Conservation (phyloP, 1,140 invertebrate species). For the Ruditapes philippinarum region DNA sequence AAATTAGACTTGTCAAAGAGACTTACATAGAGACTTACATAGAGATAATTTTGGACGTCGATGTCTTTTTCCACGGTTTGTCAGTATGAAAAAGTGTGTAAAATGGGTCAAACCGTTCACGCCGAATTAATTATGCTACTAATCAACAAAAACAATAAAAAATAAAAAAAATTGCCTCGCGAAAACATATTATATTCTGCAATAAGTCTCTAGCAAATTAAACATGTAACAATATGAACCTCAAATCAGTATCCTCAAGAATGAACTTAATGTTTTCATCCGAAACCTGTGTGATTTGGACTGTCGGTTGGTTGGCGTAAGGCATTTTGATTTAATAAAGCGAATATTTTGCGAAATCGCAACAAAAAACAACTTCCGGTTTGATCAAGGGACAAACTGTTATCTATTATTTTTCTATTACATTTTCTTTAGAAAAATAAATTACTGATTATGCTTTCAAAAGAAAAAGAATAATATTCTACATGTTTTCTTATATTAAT, state of each 20-base stretch:
- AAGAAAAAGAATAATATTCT: not conserved
- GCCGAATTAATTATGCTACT: too few relatives aligned
- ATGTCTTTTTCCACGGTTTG: too few relatives aligned
- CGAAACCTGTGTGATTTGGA: constrained; percentile 96
- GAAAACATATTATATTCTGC: constrained; percentile 21
- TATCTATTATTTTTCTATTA: not conserved
- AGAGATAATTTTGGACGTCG: too few relatives aligned
- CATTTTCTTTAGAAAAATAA: not conserved
- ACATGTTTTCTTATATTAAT: not conserved
- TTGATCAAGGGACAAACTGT: constrained; percentile 7
- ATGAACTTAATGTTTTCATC: constrained; percentile 99
- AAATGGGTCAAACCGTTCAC: too few relatives aligned
- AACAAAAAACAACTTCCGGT: constrained; percentile 18
- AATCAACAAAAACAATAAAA: too few relatives aligned
- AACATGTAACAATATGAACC: constrained; percentile 87
- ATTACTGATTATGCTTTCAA: not conserved
- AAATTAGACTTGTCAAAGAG: too few relatives aligned
- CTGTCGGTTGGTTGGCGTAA: constrained; percentile 98
- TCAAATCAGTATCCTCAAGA: constrained; percentile 99
- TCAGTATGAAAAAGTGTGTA: too few relatives aligned
- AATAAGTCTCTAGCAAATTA: not conserved
- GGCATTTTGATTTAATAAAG: constrained; percentile 91
- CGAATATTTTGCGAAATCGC: not conserved
- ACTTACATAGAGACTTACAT: too few relatives aligned
- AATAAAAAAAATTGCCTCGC: not conserved